A percentile compares a stretch with the other conserved stretches of the same genome.
Evolutionary conservation across 2,797 vertebrate species (phyloP).

Genomic region (Catamblyrhynchus diadema): DNA sequence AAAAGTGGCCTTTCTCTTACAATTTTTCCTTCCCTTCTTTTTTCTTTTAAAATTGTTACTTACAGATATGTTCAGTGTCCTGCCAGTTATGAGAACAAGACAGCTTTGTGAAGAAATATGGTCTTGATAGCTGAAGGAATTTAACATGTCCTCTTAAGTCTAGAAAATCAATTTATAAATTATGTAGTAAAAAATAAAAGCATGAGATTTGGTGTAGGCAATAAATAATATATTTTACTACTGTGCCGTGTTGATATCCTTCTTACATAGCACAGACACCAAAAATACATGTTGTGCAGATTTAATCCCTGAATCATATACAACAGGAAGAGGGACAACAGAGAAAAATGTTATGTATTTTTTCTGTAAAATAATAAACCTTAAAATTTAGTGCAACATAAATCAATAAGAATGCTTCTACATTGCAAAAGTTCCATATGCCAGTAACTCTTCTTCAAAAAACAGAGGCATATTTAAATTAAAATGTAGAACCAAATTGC

Average conservation of each 20-base stretch:
- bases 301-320: background rate
- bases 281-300: background rate
- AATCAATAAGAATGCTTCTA: background rate
- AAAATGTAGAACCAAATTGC: background rate
- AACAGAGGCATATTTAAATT: background rate
- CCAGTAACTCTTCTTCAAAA: background rate
- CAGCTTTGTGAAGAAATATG: background rate
- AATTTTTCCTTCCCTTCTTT: background rate
- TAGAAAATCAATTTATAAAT: background rate
- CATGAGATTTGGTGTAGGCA: background rate
- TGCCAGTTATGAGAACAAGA: background rate
- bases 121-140: background rate
- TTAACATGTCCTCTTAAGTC: background rate
- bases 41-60: background rate
- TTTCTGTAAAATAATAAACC: background rate
- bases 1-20: background rate
- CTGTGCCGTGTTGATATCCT: background rate
- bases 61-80: background rate
- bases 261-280: background rate
- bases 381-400: background rate
- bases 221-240: background rate
- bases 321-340: background rate
- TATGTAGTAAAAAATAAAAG: background rate
- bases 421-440: background rate
- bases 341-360: background rate